Evolutionary conservation across 1,140 invertebrate genomes (phyloP).

Genomic region (Leptopilina boulardi): DNA sequence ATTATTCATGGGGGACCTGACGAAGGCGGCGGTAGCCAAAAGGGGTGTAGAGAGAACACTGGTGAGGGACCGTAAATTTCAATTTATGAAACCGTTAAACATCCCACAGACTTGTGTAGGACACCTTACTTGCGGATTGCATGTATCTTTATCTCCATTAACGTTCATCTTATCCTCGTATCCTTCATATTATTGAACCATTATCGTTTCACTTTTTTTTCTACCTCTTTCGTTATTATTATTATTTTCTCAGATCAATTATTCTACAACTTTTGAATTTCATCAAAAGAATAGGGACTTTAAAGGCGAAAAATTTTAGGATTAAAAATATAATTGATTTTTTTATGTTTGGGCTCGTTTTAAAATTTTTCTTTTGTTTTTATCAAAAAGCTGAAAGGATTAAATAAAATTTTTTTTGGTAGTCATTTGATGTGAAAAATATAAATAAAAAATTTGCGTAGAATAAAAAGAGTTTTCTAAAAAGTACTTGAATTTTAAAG

Average conservation of each 20-base stretch:
- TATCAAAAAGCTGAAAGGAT: too few relatives aligned
- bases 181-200: slow-evolving; percentile 38
- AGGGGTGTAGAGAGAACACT: slow-evolving; percentile 13
- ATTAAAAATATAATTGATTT: too few relatives aligned
- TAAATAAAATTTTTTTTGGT: too few relatives aligned
- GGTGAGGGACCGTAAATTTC: slow-evolving; percentile 12
- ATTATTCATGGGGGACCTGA: slow-evolving; percentile 30
- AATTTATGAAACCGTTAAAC: slow-evolving; percentile 34
- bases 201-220: slow-evolving; percentile 41
- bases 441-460: too few relatives aligned
- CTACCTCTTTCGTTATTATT: slow-evolving; percentile 40
- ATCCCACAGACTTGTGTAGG: slow-evolving; percentile 1
- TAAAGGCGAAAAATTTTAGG: too few relatives aligned
- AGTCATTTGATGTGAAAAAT: too few relatives aligned
- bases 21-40: slow-evolving; percentile 22
- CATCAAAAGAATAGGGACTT: too few relatives aligned
- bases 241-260: neutral
- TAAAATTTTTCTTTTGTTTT: too few relatives aligned
- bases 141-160: slow-evolving; percentile 8
- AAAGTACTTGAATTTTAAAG: too few relatives aligned
- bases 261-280: neutral
- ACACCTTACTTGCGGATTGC: slow-evolving; percentile 4
- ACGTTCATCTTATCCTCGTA: slow-evolving; percentile 37
- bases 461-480: too few relatives aligned
- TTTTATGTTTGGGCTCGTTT: too few relatives aligned